Conservation (phyloP, 2,797 vertebrate species). For the Tauraco hartlaubi region DNA sequence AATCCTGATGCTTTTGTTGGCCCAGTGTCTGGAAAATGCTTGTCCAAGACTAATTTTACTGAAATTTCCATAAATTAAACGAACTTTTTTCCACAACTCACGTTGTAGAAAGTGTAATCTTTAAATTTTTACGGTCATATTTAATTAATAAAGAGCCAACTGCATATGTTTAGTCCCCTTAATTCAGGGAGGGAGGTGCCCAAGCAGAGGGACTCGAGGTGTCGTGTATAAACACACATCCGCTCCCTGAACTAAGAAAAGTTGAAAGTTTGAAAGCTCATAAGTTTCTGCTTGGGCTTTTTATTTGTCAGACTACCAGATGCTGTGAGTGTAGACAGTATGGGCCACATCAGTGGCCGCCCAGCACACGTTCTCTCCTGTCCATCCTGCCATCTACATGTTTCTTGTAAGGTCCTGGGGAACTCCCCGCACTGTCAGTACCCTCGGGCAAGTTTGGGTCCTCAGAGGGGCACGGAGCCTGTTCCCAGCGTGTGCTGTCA, state of each 20-base stretch:
- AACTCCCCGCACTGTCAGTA: background rate
- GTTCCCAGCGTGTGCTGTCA: constrained; percentile 23
- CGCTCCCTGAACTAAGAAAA: background rate
- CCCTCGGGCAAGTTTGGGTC: background rate
- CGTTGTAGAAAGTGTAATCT: background rate
- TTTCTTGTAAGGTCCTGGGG: background rate
- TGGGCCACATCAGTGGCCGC: background rate
- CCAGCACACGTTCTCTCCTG: background rate
- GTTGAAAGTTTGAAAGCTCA: background rate
- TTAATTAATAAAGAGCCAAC: background rate
- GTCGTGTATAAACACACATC: background rate
- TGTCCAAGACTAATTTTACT: background rate
- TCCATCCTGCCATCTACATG: background rate
- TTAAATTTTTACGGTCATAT: background rate
- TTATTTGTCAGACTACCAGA: background rate
- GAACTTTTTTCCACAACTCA: background rate
- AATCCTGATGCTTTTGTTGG: constrained; percentile 14
- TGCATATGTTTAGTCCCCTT: background rate
- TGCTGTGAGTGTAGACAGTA: background rate
- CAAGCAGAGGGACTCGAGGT: background rate
- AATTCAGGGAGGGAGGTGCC: background rate
- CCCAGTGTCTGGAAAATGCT: background rate
- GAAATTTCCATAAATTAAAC: background rate
- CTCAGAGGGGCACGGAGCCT: constrained; percentile 4
- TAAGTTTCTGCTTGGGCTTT: background rate